Evolutionary conservation across 2,888 invertebrate genomes (phyloP).

Genomic region (Dyspetes luteomarginatus): DNA sequence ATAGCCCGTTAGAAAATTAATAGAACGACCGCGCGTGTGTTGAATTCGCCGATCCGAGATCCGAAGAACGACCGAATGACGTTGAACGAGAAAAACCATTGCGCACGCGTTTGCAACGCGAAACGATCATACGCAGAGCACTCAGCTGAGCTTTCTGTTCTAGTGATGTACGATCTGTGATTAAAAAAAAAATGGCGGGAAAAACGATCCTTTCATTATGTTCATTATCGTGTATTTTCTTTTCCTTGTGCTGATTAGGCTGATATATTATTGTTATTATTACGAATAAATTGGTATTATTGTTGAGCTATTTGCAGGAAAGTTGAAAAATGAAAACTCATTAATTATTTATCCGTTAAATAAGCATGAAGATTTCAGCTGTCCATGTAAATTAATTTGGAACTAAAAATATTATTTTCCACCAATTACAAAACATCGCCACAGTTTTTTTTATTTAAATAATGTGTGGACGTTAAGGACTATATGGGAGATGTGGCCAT

Average conservation of each 20-base stretch:
- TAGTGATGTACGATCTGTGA: constrained; percentile 38
- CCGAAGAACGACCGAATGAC: constrained; percentile 21
- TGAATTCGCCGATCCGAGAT: constrained; percentile 10
- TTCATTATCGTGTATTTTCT: neutral
- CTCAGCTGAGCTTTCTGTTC: neutral
- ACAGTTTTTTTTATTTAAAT: too few species aligned
- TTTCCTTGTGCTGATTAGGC: constrained; percentile 4
- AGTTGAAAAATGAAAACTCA: too few species aligned
- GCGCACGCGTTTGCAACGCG: constrained; percentile 32
- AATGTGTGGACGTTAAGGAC: too few species aligned
- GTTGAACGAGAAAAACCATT: constrained; percentile 33
- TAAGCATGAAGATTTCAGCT: too few species aligned
- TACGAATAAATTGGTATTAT: too few species aligned
- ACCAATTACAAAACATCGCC: too few species aligned
- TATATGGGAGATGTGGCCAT: too few species aligned
- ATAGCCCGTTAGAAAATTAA: constrained; percentile 73
- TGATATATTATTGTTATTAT: constrained; percentile 11
- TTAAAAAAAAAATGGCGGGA: constrained; percentile 24
- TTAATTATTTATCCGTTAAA: too few species aligned
- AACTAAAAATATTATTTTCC: too few species aligned
- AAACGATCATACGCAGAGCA: constrained; percentile 28
- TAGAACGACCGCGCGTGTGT: constrained; percentile 62
- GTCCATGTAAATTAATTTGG: too few species aligned
- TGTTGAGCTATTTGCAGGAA: too few species aligned
- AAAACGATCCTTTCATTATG: constrained; percentile 9